Evolutionary conservation across 2,797 vertebrate genomes (phyloP), one percentile per base, ranked within the genome.

Genomic region (Enteromius trimaculatus): DNA sequence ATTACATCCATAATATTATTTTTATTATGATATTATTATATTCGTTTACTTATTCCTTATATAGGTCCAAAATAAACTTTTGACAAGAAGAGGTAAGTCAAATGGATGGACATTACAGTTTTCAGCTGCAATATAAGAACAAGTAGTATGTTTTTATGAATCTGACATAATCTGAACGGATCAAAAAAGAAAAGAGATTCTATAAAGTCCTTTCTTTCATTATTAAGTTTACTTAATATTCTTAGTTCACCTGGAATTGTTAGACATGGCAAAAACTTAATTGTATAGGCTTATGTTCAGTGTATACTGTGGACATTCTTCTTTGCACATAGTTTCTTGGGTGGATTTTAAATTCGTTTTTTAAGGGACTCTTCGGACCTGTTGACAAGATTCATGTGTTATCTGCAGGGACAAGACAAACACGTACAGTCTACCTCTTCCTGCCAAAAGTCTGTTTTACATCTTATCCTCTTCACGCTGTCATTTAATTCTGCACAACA

Each of bases 371-470:
- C 68, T 64, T 42, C 37, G 31, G 69, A 60, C 26, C 14, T 81
- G 74, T 23, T 64, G 64, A 82, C 64, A 69, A 79, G 69, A 80
- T 84, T 84, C 64, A 80, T 84, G 68, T 69, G 39, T 21, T 51
- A 62, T 83, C 77, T 75, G 19, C 37, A 71, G 64, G 64, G 62
- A 79, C 51, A 72, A 79, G n/a, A 75, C 34, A 81, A 3, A 49
- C 17, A 60, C 72, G 55, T 34, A 66, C 47, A 53, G 29, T 78
- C 51, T 39, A 23, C 49, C 21, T 62, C 71, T 80, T 75, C 66
- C 58, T 68, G 81, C 81, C 86, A 87, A 68, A 84, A 68, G 74
- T 84, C 86, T 87, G 86, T 85, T 85, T 86, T 69, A 49, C 69
- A 82, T 87, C 76, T 34, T 75, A 13, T 55, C 6, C 64, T 66